Evolutionary conservation across 2,113 vertebrate genomes (phyloP), one percentile per base, ranked within the genome.

Genomic region (Osmerus eperlanus): DNA sequence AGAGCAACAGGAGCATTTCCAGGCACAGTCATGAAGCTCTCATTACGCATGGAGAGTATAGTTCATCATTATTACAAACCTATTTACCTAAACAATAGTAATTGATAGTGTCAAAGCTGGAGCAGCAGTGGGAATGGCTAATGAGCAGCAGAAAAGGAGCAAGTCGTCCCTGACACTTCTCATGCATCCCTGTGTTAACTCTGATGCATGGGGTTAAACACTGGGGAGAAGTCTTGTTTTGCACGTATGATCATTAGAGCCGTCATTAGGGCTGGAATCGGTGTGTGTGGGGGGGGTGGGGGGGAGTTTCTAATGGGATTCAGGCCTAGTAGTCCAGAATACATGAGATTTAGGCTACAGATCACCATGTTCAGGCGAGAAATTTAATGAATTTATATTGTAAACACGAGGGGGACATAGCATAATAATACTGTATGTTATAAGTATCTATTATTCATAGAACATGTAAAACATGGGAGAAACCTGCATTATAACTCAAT

Each of bases 181-280:
- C 76, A 87, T 78, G 79, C 74, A 84, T 86, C 78, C 75, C 56
- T 63, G 73, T 66, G 58, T 81, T 77, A 74, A 71, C 72, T 70
- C 80, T 78, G 73, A 83, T 78, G 56, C 66, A 78, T 82, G 72
- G 76, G 58, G 51, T 80, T 80, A 73, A 86, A 74, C 83, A 82
- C 76, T 66, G n/a, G 65, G 25, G 75, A 79, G 79, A 83, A 74
- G 61, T 81, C 76, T 82, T 83, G 77, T 85, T 86, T 85, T 80
- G 83, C 78, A 76, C 81, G 81, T 78, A 67, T 72, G 81, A 75
- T 86, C 61, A 82, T 84, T 84, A 81, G 73, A 16, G 54, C 60
- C 62, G 18, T 62, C 61, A 80, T 78, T 47, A 47, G 73, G 83
- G 72, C 68, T 68, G 56, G 52, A 11, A 6, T 16, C 6, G 15